These are phyloP conservation scores for Microctonus aethiopoides DNA, from an alignment of 2,888 invertebrate genomes.

Conservation along the genomic window DNA sequence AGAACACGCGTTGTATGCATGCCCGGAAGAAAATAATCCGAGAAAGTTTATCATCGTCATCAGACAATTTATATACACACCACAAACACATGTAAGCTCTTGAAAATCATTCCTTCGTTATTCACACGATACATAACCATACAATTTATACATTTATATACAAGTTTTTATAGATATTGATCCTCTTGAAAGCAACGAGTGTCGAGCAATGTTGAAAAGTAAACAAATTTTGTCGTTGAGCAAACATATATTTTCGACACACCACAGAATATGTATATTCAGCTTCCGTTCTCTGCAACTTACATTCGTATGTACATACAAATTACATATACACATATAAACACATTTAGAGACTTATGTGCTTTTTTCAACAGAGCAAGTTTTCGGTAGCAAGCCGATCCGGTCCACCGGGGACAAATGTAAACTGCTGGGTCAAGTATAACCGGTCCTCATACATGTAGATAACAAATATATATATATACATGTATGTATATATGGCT, in stretches of 20 bases:
- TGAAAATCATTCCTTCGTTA: neutral
- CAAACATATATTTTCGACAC: neutral
- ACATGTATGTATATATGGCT: constrained; percentile 5
- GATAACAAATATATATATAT: neutral
- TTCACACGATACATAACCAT: too few relatives aligned
- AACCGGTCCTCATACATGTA: constrained; percentile 52
- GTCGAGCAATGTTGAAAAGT: neutral
- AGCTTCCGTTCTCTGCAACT: neutral
- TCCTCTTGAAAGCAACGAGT: neutral
- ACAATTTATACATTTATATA: neutral
- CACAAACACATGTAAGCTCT: neutral
- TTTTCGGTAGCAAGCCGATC: constrained; percentile 26
- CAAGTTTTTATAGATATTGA: too few relatives aligned
- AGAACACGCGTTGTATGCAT: neutral
- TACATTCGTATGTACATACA: neutral
- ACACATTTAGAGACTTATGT: neutral
- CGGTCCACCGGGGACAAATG: constrained; percentile 24
- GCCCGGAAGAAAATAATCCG: constrained; percentile 17
- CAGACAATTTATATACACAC: neutral
- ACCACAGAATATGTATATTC: too few relatives aligned
- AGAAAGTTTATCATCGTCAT: constrained; percentile 12
- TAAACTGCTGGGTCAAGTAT: constrained; percentile 60
- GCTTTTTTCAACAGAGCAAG: constrained; percentile 10
- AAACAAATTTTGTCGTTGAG: constrained; percentile 12
- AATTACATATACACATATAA: neutral